Evolutionary conservation across 2,888 invertebrate genomes (phyloP).

Genomic region (Cremastobaeus sp.): DNA sequence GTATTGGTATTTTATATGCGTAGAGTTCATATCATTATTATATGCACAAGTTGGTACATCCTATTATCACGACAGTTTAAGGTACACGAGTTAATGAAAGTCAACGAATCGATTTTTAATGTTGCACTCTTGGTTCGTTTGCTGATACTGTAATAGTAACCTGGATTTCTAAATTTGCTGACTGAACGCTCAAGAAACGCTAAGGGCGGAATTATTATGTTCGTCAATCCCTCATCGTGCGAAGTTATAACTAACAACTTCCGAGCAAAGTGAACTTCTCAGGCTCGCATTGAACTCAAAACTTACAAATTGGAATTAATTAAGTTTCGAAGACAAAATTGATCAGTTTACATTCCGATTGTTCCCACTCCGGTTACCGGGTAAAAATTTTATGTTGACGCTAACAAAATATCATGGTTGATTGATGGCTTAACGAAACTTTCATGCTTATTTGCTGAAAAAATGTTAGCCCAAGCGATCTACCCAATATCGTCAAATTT

Average conservation of each 20-base stretch:
- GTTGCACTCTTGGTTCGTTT: conserved; percentile 37
- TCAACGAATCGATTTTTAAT: conserved; percentile 46
- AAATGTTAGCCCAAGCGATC: too few species aligned
- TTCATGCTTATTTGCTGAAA: too few species aligned
- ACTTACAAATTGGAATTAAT: conserved; percentile 45
- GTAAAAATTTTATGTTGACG: too few species aligned
- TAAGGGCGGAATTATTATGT: conserved; percentile 50
- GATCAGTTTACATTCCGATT: conserved; percentile 25
- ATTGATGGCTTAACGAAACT: too few species aligned
- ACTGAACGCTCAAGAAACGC: conserved; percentile 45
- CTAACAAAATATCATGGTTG: too few species aligned
- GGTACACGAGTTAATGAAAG: conserved; percentile 50
- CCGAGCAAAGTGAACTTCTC: conserved; percentile 47
- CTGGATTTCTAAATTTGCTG: conserved; percentile 53
- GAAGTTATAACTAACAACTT: conserved; percentile 52
- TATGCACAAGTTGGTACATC: too few species aligned
- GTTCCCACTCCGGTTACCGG: too few species aligned
- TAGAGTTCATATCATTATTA: too few species aligned
- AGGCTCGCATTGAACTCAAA: conserved; percentile 20
- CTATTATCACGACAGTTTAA: conserved; percentile 18
- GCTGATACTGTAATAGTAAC: conserved; percentile 49
- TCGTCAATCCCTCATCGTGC: conserved; percentile 45
- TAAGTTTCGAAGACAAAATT: conserved; percentile 33
- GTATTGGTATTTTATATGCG: too few species aligned
- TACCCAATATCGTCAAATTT: too few species aligned